A percentile compares a stretch with the other conserved stretches of the same genome.
Conservation (phyloP, 2,888 invertebrate genomes). For the Stenolophus ochropezus region DNA sequence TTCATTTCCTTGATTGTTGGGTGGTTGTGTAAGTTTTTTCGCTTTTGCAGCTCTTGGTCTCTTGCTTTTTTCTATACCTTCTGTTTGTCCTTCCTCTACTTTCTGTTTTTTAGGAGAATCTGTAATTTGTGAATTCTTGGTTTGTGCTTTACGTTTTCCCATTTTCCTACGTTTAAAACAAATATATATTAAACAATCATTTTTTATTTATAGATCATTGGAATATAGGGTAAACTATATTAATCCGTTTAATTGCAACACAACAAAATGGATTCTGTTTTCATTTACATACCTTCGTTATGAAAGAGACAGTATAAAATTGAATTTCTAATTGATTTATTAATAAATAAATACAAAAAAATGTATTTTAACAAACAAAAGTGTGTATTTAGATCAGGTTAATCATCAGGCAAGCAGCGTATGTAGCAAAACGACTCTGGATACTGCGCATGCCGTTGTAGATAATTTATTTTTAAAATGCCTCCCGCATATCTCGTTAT, state of each 20-base stretch:
- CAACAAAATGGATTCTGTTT: background rate
- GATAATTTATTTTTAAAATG: background rate
- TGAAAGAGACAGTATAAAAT: background rate
- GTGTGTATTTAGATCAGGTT: background rate
- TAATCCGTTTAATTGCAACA: background rate
- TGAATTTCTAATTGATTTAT: background rate
- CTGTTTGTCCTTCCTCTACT: background rate
- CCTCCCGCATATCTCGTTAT: background rate
- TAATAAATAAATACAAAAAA: background rate
- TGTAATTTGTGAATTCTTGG: background rate
- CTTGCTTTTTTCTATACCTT: background rate
- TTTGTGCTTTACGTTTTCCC: constrained; percentile 22
- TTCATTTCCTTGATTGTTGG: background rate
- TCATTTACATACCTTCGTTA: background rate
- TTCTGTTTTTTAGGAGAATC: background rate
- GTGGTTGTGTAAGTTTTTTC: background rate
- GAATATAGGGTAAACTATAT: background rate
- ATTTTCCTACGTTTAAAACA: background rate
- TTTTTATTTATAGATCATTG: background rate
- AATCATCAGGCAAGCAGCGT: background rate
- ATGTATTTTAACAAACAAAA: background rate
- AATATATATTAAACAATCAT: background rate
- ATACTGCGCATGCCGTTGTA: background rate
- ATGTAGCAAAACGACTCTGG: background rate
- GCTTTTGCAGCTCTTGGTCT: background rate